Evolutionary conservation across 2,888 invertebrate species (phyloP).

Genomic region (Eupithecia pulchellata): DNA sequence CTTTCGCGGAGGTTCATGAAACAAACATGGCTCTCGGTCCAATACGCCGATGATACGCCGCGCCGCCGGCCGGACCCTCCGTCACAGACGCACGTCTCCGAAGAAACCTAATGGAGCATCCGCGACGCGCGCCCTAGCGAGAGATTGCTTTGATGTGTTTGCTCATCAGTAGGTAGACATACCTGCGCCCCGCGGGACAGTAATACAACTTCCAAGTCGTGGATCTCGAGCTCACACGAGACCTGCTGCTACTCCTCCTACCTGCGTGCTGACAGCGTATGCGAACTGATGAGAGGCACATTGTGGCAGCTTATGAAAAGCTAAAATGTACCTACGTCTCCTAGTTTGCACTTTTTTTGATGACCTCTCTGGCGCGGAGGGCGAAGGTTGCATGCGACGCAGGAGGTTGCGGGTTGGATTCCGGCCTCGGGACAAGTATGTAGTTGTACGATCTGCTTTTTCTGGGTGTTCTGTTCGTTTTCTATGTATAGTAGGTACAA

Average conservation of each 20-base stretch:
- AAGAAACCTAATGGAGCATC: conserved; percentile 42
- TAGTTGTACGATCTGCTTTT: too few species aligned
- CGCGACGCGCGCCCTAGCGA: conserved; percentile 24
- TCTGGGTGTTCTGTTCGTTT: too few species aligned
- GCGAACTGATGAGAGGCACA: too few species aligned
- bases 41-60: conserved; percentile 16
- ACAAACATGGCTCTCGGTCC: conserved; percentile 25
- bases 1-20: conserved; percentile 13
- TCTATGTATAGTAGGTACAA: too few species aligned
- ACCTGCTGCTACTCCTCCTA: too few species aligned
- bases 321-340: too few species aligned
- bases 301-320: not conserved
- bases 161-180: conserved; percentile 14
- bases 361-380: too few species aligned
- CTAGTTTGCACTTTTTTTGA: too few species aligned
- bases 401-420: too few species aligned
- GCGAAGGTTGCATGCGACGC: too few species aligned
- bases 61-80: conserved; percentile 20
- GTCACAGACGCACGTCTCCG: conserved; percentile 23
- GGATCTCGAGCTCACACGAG: not conserved
- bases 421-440: too few species aligned
- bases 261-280: too few species aligned
- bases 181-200: not conserved
- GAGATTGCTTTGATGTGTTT: conserved; percentile 29
- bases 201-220: not conserved